Evolutionary conservation across 1,140 invertebrate species (phyloP).

Genomic region (Spodoptera frugiperda): DNA sequence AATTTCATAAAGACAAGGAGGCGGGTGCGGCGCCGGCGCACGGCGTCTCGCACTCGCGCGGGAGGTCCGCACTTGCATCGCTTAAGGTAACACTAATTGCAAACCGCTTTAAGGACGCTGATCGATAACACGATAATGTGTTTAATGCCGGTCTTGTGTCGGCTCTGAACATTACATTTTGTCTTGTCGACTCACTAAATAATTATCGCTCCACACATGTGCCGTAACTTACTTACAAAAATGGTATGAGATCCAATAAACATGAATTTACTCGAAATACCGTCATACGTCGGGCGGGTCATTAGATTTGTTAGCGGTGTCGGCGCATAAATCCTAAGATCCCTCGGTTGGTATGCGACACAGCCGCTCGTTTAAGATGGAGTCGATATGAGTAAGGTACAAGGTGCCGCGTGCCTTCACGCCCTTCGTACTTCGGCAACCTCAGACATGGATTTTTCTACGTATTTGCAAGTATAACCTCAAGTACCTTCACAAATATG

Average conservation of each 20-base stretch:
- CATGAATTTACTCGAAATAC: constrained; percentile 44
- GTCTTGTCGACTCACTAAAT: constrained; percentile 53
- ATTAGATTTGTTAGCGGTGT: constrained; percentile 58
- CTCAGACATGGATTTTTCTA: constrained; percentile 55
- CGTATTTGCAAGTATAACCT: constrained; percentile 24
- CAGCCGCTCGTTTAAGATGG: constrained; percentile 70
- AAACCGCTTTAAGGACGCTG: constrained; percentile 75
- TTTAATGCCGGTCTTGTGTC: constrained; percentile 72
- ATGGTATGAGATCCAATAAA: constrained; percentile 32
- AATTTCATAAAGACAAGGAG: constrained; percentile 77
- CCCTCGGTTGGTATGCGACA: constrained; percentile 71
- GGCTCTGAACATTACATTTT: constrained; percentile 71
- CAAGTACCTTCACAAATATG: no score
- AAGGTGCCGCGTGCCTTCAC: constrained; percentile 71
- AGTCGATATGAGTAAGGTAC: constrained; percentile 65
- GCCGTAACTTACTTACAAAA: constrained; percentile 15
- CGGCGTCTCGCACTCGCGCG: constrained; percentile 61
- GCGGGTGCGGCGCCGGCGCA: constrained; percentile 64
- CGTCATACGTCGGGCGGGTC: constrained; percentile 43
- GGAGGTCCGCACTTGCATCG: constrained; percentile 74
- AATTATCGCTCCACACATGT: constrained; percentile 36
- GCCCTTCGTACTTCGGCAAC: constrained; percentile 63
- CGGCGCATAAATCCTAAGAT: constrained; percentile 56
- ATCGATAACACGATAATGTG: constrained; percentile 82
- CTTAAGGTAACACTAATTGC: constrained; percentile 79